phyloP scores from a whole-genome alignment of 1,140 invertebrate species.

The Lepidurus packardi region DNA sequence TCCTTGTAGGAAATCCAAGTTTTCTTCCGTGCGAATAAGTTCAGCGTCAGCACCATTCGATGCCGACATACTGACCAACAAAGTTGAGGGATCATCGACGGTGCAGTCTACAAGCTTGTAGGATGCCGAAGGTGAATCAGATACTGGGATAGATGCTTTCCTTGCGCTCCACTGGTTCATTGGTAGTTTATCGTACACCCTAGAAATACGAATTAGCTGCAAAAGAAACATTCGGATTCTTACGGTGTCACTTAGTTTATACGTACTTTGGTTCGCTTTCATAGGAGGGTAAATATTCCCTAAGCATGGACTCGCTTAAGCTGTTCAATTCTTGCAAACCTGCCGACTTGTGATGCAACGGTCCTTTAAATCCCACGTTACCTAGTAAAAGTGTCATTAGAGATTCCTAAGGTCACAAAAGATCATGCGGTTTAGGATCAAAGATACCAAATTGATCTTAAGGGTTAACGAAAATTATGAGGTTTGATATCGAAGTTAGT shows the following conservation, averaged over 20 bases:
- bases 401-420: not conserved
- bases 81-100: not conserved
- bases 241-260: not conserved
- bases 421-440: not conserved
- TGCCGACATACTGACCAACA: not conserved
- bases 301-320: not conserved
- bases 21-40: not conserved
- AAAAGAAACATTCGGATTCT: not conserved
- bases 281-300: not conserved
- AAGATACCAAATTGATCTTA: too few relatives aligned
- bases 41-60: not conserved
- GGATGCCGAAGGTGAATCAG: not conserved
- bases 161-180: not conserved
- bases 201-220: not conserved
- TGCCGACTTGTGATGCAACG: not conserved
- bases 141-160: not conserved
- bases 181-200: not conserved
- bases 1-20: too few relatives aligned
- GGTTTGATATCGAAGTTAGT: too few relatives aligned
- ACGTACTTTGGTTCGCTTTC: not conserved
- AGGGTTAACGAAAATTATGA: too few relatives aligned
- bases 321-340: conserved; percentile 12
- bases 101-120: not conserved
- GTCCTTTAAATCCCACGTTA: not conserved
- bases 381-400: not conserved